These are phyloP conservation scores for Rhodinocichla rosea DNA, from an alignment of 2,113 vertebrate species.

Conservation along the genomic window DNA sequence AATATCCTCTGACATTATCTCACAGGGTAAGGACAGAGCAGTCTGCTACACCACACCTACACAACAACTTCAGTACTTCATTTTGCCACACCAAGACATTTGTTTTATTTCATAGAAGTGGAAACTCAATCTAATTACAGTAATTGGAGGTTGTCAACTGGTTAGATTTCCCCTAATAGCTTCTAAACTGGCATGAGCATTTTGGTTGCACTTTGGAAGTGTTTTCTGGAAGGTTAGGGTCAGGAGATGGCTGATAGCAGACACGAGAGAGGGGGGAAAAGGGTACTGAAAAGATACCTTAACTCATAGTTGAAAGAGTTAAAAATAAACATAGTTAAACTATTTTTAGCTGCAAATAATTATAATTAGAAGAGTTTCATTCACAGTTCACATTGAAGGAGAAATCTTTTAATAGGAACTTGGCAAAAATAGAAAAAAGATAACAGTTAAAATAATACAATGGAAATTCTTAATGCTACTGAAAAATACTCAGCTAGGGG, in stretches of 20 bases:
- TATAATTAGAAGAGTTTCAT: background rate
- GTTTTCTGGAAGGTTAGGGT: background rate
- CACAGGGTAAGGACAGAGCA: background rate
- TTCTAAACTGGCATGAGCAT: background rate
- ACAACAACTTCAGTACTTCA: background rate
- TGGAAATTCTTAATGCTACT: background rate
- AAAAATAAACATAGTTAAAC: background rate
- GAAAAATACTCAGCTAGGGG: background rate
- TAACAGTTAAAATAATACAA: background rate
- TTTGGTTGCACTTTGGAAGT: background rate
- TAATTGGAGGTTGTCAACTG: background rate
- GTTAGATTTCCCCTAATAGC: background rate
- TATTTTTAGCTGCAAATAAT: background rate
- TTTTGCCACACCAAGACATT: background rate
- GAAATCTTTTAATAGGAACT: background rate
- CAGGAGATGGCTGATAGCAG: background rate
- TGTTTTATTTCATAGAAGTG: background rate
- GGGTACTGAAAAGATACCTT: background rate
- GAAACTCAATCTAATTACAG: background rate
- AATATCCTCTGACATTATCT: background rate
- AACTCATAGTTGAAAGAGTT: background rate
- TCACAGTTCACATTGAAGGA: background rate
- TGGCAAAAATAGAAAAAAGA: background rate
- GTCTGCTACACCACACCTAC: background rate
- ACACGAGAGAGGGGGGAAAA: background rate